Evolutionary conservation across 2,113 vertebrate species (phyloP).

Genomic region (Xiphophorus maculatus): DNA sequence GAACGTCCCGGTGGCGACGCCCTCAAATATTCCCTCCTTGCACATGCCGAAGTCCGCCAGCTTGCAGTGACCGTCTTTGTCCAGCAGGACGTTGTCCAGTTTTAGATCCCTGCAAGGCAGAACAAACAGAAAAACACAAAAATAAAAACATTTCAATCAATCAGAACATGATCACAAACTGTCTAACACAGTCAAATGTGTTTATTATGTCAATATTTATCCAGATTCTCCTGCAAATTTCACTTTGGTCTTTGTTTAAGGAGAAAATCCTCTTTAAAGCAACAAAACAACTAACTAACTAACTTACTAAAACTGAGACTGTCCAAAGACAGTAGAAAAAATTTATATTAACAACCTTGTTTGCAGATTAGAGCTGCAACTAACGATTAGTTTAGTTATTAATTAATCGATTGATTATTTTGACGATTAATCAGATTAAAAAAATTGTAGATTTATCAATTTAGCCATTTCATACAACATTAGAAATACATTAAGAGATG

Average conservation of each 20-base stretch:
- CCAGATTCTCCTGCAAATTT: background rate
- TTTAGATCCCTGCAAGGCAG: constrained; percentile 91
- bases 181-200: too few species aligned
- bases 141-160: background rate
- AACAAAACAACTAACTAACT: background rate
- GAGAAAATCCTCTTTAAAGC: background rate
- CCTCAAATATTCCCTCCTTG: constrained; percentile 92
- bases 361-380: too few species aligned
- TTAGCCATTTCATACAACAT: too few species aligned
- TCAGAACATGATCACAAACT: too few species aligned
- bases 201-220: background rate
- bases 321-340: too few species aligned
- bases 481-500: too few species aligned
- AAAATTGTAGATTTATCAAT: too few species aligned
- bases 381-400: too few species aligned
- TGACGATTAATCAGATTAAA: too few species aligned
- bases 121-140: constrained; percentile 14
- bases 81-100: constrained; percentile 94
- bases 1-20: constrained; percentile 90
- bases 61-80: constrained; percentile 97
- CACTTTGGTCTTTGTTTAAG: background rate
- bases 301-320: too few species aligned
- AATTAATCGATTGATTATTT: too few species aligned
- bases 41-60: constrained; percentile 99
- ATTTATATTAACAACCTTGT: too few species aligned